phyloP scores from a whole-genome alignment of 1,140 invertebrate species.

The Drosophila littoralis region DNA sequence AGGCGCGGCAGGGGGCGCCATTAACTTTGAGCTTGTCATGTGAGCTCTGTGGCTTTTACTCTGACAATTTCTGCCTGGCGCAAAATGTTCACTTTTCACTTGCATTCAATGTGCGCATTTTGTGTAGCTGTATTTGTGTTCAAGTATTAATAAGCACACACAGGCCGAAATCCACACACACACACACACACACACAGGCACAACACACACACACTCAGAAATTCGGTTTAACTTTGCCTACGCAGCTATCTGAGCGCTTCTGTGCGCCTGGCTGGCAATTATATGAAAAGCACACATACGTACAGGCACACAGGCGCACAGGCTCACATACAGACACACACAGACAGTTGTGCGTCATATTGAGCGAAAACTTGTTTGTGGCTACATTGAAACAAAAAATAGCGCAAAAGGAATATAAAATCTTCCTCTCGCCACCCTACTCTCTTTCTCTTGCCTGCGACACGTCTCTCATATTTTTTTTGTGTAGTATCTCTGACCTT shows the following conservation, averaged over 20 bases:
- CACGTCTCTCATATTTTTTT: constrained; percentile 31
- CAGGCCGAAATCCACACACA: constrained; percentile 3
- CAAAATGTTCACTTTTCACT: constrained; percentile 19
- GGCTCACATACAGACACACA: not conserved
- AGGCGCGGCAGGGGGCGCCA: constrained; percentile 12
- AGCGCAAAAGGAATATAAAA: constrained; percentile 18
- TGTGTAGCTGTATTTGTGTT: constrained; percentile 15
- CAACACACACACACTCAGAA: constrained; percentile 1
- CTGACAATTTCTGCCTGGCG: constrained; percentile 15
- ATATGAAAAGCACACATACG: constrained; percentile 55
- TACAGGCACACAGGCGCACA: constrained; percentile 38
- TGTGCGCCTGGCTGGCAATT: constrained; percentile 67
- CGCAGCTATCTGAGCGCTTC: constrained; percentile 37
- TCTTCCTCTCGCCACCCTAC: not conserved
- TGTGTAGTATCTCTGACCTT: constrained; percentile 44
- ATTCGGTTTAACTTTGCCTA: constrained; percentile 9
- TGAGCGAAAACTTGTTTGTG: constrained; percentile 50
- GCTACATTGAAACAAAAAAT: constrained; percentile 47
- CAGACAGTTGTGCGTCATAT: constrained; percentile 17
- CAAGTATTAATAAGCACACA: constrained; percentile 42
- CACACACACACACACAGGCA: constrained; percentile 13
- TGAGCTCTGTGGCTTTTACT: constrained; percentile 48
- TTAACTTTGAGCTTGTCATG: constrained; percentile 68
- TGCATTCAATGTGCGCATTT: constrained; percentile 19
- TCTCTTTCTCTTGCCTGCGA: not conserved